phyloP scores from a whole-genome alignment of 2,888 invertebrate genomes.

The Plagodis dolabraria region DNA sequence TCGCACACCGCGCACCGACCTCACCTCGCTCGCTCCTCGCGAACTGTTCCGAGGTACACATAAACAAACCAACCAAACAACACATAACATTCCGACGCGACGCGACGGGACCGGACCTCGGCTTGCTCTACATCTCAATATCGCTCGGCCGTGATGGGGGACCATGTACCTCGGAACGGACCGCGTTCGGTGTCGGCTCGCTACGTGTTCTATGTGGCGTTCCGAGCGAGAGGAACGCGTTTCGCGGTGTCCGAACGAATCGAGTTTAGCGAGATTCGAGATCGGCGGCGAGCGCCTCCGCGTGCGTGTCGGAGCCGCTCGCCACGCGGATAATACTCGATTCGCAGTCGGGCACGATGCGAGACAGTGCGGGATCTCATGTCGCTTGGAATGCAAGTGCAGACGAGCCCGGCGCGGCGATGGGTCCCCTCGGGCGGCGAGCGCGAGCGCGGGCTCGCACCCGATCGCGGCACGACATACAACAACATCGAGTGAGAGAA shows the following conservation, averaged over 20 bases:
- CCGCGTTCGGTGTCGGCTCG: constrained; percentile 75
- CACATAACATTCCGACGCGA: constrained; percentile 67
- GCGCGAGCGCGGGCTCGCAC: constrained; percentile 53
- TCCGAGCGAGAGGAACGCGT: constrained; percentile 60
- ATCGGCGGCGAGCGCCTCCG: constrained; percentile 41
- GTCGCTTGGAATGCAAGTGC: constrained; percentile 85
- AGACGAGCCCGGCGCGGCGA: constrained; percentile 59
- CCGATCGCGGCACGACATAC: constrained; percentile 57
- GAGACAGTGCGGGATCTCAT: constrained; percentile 78
- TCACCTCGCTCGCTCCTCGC: constrained; percentile 54
- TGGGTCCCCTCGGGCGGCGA: constrained; percentile 53
- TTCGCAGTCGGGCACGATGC: constrained; percentile 55
- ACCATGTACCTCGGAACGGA: constrained; percentile 86
- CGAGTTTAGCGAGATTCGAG: constrained; percentile 25
- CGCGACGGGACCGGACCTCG: constrained; percentile 71
- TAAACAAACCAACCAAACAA: constrained; percentile 82
- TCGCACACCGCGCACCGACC: constrained; percentile 41
- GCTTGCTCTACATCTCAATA: constrained; percentile 85
- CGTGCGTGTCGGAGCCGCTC: constrained; percentile 49
- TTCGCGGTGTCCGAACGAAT: constrained; percentile 55
- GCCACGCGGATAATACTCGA: constrained; percentile 40
- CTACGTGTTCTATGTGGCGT: constrained; percentile 63
- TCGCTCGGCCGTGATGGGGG: constrained; percentile 83
- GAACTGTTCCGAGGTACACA: constrained; percentile 85
- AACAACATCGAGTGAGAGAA: constrained; percentile 69